Base-by-base conservation (phyloP, 2,113 vertebrate species). In the Sebastes schlegelii region DNA sequence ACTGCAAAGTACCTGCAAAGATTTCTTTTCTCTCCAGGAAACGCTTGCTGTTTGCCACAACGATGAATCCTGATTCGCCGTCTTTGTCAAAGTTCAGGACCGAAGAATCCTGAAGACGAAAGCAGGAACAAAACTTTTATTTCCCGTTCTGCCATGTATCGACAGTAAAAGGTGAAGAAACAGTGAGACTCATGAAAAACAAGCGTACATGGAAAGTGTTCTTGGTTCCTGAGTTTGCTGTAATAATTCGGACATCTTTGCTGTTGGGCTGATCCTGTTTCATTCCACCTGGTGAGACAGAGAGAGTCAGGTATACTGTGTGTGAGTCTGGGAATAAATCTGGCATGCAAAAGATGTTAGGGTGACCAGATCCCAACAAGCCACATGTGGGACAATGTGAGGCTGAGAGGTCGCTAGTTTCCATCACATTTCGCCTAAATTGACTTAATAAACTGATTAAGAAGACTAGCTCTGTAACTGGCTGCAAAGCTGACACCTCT, bases 1-100 rank as follows among this genome's bases (percentile, higher is more conserved):
- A 23, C 5, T 49, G 17, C 1, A 57, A 60, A 79, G 26, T 89
- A 97, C 97, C 97, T 92, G 95, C 93, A 81, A 96, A 75, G 17
- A 96, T 90, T 74, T 97, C 96, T 87, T 96, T 94, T 85, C 95
- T 94, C 80, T 96, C 95, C 92, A 96, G 93, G 76, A 96, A 91
- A 75, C 94, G 91, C 0, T 93, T 94, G 77, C 89, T 91, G 70
- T 93, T 94, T 6, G 70, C 67, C 34, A 86, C 0, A 17, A 74
- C 0, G 42, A 75, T 12, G 16, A 68, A 77, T 43, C 5, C 73
- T 1, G 68, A 63, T 23, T 21, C 19, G 4, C 8, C 1, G 10
- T 77, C 40, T 23, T 5, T 42, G 3, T 79, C 78, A 58, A 68
- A 77, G 6, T 1, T 61, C 42, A 46, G 8, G 13, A 43, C 19